Base-by-base conservation (phyloP, 92 coral and sea anemone species). In the Palythoa caribaeorum region DNA sequence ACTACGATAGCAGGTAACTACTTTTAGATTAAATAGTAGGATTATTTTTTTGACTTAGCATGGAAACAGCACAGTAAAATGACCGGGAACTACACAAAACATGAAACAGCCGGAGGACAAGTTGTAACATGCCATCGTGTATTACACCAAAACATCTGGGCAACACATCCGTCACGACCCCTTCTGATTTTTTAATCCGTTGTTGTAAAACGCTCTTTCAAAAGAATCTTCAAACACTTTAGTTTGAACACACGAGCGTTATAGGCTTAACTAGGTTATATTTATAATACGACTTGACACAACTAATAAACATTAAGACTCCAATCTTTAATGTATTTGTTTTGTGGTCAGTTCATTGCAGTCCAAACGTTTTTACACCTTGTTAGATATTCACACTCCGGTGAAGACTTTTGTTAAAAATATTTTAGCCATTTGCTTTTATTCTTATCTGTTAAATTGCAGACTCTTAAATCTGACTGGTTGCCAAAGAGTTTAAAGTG, bases 401-500 rank as follows among this genome's bases (percentile, higher is more conserved):
- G 7, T 63, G 55, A 66, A 65, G 60, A 66, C 21, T 66, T 81
- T 68, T 81, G 76, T 48, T 39, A 38, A 39, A 76, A 52, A 19
- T 6, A 51, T 76, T 2, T 47, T 19, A 79, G 72, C 48, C 11
- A 81, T 66, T 66, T 47, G 11, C 28, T 80, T 60, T 40, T 38
- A 44, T 66, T 53, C 59, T 66, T 81, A 68, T 81, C 60, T 44
- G 52, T 21, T 10, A 40, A 12, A 65, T 20, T 81, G 38, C 86
- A 39, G 76, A 36, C 20, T 38, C 20, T 20, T 9, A 21, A 21
- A 39, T 39, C 19, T 63, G 57, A 81, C 71, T 35, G 57, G 74
- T 69, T 44, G 76, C 62, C 39, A 48, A 81, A 11, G 62, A 54
- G 52, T 81, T 65, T 48, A 71, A 66, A 60, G 20, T 81, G 86